These are phyloP conservation scores for Acanthacorydalis orientalis DNA, from an alignment of 2,888 invertebrate genomes.

Conservation along the genomic window DNA sequence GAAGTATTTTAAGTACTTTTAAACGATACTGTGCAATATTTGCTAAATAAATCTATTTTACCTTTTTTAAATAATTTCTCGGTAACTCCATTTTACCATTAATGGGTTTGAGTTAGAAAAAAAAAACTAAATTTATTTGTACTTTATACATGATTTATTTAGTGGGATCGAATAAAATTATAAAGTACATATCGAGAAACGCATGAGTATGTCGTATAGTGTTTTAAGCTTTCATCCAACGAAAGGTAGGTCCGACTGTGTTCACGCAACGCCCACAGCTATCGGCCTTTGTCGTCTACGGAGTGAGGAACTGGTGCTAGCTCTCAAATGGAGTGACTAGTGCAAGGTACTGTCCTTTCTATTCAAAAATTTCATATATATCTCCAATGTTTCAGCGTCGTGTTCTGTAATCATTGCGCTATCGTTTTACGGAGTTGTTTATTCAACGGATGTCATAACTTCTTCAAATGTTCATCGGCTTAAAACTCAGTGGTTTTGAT, in stretches of 20 bases:
- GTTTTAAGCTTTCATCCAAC: constrained; percentile 11
- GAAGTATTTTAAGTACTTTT: no score
- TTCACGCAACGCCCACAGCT: constrained; percentile 29
- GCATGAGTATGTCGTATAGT: background rate
- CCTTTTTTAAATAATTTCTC: no score
- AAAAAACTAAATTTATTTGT: background rate
- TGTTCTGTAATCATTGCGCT: no score
- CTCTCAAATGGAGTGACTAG: constrained; percentile 65
- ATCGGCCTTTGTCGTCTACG: constrained; percentile 22
- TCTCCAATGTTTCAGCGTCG: no score
- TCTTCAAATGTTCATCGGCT: no score
- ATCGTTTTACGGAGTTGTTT: no score
- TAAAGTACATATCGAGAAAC: background rate
- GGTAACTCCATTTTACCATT: no score
- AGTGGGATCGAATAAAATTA: background rate
- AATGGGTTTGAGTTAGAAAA: background rate
- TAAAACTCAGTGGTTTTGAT: no score
- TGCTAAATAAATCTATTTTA: no score
- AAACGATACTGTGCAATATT: no score
- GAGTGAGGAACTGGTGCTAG: constrained; percentile 48
- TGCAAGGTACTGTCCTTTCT: constrained; percentile 53
- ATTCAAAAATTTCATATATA: background rate
- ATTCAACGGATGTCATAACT: no score
- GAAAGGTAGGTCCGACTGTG: constrained; percentile 33
- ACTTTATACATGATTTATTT: background rate